phyloP scores from a whole-genome alignment of 2,113 vertebrate genomes.

The Peromyscus polionotus region DNA sequence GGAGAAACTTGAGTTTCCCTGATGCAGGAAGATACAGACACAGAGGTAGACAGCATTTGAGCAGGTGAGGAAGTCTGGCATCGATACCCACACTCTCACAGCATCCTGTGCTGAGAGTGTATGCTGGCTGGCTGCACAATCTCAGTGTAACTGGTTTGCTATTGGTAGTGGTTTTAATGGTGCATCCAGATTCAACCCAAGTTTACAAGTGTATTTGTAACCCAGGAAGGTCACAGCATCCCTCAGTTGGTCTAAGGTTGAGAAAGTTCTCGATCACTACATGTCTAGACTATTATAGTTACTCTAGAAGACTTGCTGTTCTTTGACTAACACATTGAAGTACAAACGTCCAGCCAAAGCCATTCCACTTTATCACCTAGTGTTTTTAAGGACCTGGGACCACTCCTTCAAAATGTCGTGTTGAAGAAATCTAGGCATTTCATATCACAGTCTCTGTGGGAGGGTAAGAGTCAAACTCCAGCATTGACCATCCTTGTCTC shows the following conservation, averaged over 20 bases:
- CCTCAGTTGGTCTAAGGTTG: neutral
- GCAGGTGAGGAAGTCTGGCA: neutral
- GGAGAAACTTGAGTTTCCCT: neutral
- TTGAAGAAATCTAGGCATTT: neutral
- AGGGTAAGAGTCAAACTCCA: neutral
- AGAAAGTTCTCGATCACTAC: neutral
- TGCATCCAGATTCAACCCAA: neutral
- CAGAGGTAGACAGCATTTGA: neutral
- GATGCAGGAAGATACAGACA: neutral
- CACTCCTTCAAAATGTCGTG: neutral
- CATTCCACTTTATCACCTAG: neutral
- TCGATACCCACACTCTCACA: neutral
- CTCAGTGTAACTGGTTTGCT: neutral
- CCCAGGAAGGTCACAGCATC: neutral
- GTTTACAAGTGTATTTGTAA: neutral
- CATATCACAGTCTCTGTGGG: neutral
- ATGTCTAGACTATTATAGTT: neutral
- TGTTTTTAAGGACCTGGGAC: neutral
- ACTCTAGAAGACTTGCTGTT: neutral
- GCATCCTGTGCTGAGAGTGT: neutral
- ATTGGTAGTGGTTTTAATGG: neutral
- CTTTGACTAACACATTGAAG: neutral
- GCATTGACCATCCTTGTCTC: neutral
- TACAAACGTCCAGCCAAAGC: neutral
- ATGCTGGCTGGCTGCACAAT: neutral